These are phyloP conservation scores for Aleiodes testaceus DNA, from an alignment of 2,888 invertebrate species.

Conservation along the genomic window DNA sequence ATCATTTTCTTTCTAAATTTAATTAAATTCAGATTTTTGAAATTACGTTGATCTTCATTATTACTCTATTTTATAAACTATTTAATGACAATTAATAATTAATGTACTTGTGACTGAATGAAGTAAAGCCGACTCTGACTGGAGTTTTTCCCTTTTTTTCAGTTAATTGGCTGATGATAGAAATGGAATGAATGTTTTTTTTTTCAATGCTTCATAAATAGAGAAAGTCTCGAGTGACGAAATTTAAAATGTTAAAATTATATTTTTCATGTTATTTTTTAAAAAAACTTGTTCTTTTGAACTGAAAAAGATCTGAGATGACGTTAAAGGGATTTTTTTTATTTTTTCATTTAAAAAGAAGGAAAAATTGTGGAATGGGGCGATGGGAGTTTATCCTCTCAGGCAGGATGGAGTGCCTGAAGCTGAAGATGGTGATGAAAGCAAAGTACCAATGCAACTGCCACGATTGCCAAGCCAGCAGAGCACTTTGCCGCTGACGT, in stretches of 20 bases:
- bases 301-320: constrained; percentile 10
- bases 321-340: constrained; percentile 35
- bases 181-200: background rate
- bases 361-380: constrained; percentile 36
- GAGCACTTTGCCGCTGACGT: constrained; percentile 53
- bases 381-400: constrained; percentile 51
- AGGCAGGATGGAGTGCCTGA: constrained; percentile 64
- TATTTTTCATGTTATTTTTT: background rate
- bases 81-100: background rate
- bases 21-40: background rate
- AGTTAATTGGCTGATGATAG: background rate
- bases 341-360: constrained; percentile 45
- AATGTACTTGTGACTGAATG: background rate
- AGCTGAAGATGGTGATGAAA: constrained; percentile 64
- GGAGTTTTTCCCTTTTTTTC: background rate
- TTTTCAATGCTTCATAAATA: background rate
- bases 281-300: background rate
- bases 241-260: constrained; percentile 5
- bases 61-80: background rate
- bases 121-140: background rate
- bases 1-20: background rate
- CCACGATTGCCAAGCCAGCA: constrained; percentile 54
- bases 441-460: constrained; percentile 57
- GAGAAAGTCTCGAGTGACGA: background rate
- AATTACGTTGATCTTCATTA: background rate